phyloP scores from a whole-genome alignment of 1,140 invertebrate species.

The Drosophila tropicalis region DNA sequence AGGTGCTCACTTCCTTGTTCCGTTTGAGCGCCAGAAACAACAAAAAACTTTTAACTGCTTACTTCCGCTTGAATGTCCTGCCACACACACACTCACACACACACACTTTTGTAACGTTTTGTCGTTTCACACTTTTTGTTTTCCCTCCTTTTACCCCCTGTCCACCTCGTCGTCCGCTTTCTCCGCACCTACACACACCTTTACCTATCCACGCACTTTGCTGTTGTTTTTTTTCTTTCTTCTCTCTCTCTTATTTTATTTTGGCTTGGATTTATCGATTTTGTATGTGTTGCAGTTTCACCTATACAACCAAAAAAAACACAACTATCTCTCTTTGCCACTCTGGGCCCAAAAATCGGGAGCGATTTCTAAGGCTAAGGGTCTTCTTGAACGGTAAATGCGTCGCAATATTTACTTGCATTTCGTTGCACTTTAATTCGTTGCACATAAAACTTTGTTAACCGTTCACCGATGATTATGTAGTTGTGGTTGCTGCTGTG shows the following conservation, averaged over 20 bases:
- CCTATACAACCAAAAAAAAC: conserved; percentile 29
- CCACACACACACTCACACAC: conserved; percentile 18
- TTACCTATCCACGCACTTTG: conserved; percentile 42
- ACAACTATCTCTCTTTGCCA: conserved; percentile 32
- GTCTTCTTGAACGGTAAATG: conserved; percentile 21
- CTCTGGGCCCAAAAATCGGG: conserved; percentile 9
- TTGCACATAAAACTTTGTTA: conserved; percentile 56
- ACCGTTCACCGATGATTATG: conserved; percentile 30
- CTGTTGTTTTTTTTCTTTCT: conserved; percentile 58
- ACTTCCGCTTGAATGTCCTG: conserved; percentile 61
- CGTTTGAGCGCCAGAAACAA: conserved; percentile 7
- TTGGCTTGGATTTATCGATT: conserved; percentile 79
- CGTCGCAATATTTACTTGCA: conserved; percentile 67
- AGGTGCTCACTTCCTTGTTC: conserved; percentile 3
- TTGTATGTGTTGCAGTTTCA: conserved; percentile 76
- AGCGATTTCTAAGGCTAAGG: conserved; percentile 11
- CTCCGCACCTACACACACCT: conserved; percentile 37
- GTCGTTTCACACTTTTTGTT: conserved; percentile 49
- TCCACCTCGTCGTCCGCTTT: neutral
- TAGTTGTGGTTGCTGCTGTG: conserved; percentile 54
- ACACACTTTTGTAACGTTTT: conserved; percentile 33
- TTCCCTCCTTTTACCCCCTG: conserved; percentile 27
- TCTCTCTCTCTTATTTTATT: conserved; percentile 60
- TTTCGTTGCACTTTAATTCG: conserved; percentile 70
- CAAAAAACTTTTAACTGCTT: conserved; percentile 37